Base-by-base conservation (phyloP, 1,140 invertebrate species). In the Solenopsis fugax region DNA sequence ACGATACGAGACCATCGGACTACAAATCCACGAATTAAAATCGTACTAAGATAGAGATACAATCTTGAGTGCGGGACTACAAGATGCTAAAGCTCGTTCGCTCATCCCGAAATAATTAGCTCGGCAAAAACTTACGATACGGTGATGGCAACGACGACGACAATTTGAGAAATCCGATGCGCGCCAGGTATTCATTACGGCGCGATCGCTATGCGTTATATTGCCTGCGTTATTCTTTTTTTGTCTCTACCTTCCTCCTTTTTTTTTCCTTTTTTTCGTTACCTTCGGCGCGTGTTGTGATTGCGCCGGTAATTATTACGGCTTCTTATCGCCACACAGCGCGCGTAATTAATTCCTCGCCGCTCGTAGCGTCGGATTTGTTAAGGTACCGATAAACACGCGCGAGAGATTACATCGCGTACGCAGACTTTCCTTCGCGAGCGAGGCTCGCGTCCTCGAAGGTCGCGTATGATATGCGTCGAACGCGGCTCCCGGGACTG, bases 311-410 rank as follows among this genome's bases (percentile, higher is more conserved):
- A 56, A 84, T 84, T 73, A 82, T 82, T 73, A 75, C 13, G 69
- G 54, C 24, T 75, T 60, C 69, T 84, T 84, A 84, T 84, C 80
- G 80, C 54, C 24, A 13, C 48, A 4, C 24, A 13, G 10, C 69
- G 80, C 54, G 69, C 69, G 56, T 84, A 84, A 84, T 84, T 84
- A 84, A 84, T 84, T 84, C 69, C 69, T 60, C 41, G 80, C 52
- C 67, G 54, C 80, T 84, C 80, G 80, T 75, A 84, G n/a, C 69
- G 54, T 75, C 45, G 54, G 69, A 84, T 84, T 84, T 84, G 69
- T 75, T 73, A 75, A 84, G 54, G 45, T 84, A 75, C 54, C 80
- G 69, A 84, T 84, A 84, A 84, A 84, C 80, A 84, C 41, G 69
- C 69, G 69, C 58, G 56, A 73, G 80, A 73, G 69, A 84, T 84